Conservation (phyloP, 2,113 vertebrate species). For the Mola mola region DNA sequence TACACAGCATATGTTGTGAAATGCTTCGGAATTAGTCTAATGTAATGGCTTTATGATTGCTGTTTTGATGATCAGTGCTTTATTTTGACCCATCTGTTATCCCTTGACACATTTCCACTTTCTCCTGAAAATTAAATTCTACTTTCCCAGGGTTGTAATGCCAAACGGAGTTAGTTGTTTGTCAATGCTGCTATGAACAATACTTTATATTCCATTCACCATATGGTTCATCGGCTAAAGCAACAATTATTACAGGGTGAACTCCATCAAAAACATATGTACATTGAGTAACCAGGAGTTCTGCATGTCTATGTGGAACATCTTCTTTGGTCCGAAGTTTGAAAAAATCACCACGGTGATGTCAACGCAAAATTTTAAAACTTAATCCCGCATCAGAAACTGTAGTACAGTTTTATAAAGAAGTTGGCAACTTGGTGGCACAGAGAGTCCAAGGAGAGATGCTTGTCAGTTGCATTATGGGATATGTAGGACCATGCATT, state of each 20-base stretch:
- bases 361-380: no score
- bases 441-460: no score
- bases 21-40: constrained; percentile 43
- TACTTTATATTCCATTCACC: constrained; percentile 7
- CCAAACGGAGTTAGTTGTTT: neutral
- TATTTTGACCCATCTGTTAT: constrained; percentile 42
- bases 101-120: constrained; percentile 14
- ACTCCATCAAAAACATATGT: no score
- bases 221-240: neutral
- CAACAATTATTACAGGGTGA: constrained; percentile 13
- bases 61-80: constrained; percentile 25
- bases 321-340: no score
- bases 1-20: constrained; percentile 21
- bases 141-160: neutral
- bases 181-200: constrained; percentile 16
- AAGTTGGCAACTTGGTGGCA: no score
- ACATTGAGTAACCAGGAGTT: no score
- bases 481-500: constrained; percentile 20
- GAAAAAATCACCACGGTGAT: no score
- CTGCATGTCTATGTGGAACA: no score
- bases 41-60: constrained; percentile 26
- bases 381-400: no score
- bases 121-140: constrained; percentile 14
- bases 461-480: constrained; percentile 30
- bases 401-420: no score